phyloP scores from a whole-genome alignment of 1,140 invertebrate species.

The Pseudoatta argentina region DNA sequence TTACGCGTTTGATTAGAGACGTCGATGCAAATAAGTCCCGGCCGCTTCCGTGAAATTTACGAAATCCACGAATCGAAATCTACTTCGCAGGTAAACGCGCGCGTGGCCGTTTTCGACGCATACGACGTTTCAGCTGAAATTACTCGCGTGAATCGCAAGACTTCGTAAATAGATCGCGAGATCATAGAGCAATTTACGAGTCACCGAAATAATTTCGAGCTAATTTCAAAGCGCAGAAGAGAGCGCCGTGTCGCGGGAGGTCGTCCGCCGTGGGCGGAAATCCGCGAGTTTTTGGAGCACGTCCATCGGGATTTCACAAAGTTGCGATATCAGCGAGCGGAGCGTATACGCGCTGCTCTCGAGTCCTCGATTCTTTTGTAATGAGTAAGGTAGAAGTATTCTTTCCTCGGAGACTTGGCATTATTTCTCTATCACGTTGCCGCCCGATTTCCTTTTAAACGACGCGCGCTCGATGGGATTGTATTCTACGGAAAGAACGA shows the following conservation, averaged over 20 bases:
- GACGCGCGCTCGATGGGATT: no score
- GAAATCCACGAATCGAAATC: not conserved
- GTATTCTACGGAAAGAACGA: no score
- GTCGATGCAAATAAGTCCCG: not conserved
- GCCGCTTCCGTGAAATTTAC: not conserved
- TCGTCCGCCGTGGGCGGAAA: slow-evolving; percentile 45
- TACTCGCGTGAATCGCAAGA: not conserved
- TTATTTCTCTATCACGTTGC: no score
- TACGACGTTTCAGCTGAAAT: no score
- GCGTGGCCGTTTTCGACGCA: no score
- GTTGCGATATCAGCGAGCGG: slow-evolving; percentile 24
- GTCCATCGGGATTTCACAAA: slow-evolving; percentile 51
- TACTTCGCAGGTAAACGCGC: no score
- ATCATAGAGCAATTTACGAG: slow-evolving; percentile 31
- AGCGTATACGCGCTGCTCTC: not conserved
- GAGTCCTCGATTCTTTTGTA: not conserved
- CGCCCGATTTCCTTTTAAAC: no score
- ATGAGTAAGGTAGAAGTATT: not conserved
- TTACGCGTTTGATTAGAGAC: slow-evolving; percentile 12
- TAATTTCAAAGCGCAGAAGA: slow-evolving; percentile 41
- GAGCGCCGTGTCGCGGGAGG: not conserved
- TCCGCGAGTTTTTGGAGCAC: slow-evolving; percentile 30
- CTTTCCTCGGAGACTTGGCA: no score
- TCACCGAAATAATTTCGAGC: slow-evolving; percentile 51
- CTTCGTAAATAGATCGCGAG: slow-evolving; percentile 16